Conservation (phyloP, 2,113 vertebrate species). For the Rhea americana region DNA sequence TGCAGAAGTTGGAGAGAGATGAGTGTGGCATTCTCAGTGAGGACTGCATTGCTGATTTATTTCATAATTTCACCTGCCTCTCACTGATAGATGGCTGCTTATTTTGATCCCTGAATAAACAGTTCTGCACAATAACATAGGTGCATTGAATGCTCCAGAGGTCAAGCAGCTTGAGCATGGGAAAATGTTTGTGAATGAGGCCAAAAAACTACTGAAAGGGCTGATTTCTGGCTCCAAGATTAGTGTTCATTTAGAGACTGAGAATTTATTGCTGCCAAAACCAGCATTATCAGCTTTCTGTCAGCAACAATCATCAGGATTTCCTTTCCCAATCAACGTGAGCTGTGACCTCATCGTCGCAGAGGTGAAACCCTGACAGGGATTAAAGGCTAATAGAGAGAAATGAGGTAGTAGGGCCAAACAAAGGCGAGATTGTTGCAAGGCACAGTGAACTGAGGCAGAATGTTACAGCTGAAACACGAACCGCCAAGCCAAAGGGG, state of each 20-base stretch:
- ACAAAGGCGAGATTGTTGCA: conserved; percentile 68
- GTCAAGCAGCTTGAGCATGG: conserved; percentile 69
- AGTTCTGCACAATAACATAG: conserved; percentile 44
- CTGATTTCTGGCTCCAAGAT: conserved; percentile 67
- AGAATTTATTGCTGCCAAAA: conserved; percentile 68
- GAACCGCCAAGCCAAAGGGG: not conserved
- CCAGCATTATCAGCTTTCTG: conserved; percentile 75
- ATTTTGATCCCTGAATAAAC: conserved; percentile 43
- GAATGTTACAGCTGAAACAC: conserved; percentile 58
- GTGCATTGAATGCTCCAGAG: conserved; percentile 51
- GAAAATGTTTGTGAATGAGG: conserved; percentile 73
- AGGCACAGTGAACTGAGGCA: not conserved
- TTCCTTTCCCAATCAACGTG: conserved; percentile 72
- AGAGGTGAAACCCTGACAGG: conserved; percentile 74
- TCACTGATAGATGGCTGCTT: conserved; percentile 23
- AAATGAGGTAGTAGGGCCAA: conserved; percentile 61
- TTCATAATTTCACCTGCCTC: conserved; percentile 55
- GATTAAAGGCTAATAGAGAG: conserved; percentile 74
- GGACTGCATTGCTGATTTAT: conserved; percentile 31
- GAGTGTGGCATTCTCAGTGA: not conserved
- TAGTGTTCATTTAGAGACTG: conserved; percentile 70
- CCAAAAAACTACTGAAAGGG: conserved; percentile 44
- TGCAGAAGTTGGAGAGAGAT: not conserved
- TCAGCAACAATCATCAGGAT: conserved; percentile 70
- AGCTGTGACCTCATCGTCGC: conserved; percentile 72